Base-by-base conservation (phyloP, 2,113 vertebrate species). In the Cryptotis parvus region DNA sequence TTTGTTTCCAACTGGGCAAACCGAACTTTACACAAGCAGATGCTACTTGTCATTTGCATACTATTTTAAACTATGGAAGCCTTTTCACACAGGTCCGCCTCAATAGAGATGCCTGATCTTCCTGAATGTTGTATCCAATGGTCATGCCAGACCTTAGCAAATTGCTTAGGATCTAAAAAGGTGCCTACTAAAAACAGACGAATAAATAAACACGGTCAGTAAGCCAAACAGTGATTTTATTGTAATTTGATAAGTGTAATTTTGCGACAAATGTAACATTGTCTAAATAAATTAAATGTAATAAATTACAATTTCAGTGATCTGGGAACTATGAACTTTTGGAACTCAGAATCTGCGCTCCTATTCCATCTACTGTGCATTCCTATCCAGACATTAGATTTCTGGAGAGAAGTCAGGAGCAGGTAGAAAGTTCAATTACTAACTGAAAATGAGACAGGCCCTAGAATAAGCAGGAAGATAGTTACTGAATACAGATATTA, bases 151-250 rank as follows among this genome's bases (percentile, higher is more conserved):
- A 31, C 7, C 31, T 83, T 58, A 39, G 63, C 43, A 16, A 79
- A 68, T 58, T 31, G n/a, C 24, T 41, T 63, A 43, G 33, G 27
- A 79, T 27, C 81, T 66, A 37, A 61, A n/a, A 24, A 29, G 5
- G 11, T 77, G 6, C 18, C 39, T 68, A 79, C 27, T 33, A 89
- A 73, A 85, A 89, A 83, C 4, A 29, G 49, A 66, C 16, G 27
- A 75, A 86, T 70, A 87, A 86, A 1, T 35, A 52, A 65, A 29
- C 29, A 29, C 31, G n/a, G n/a, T 68, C 52, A 81, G 69, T 52
- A 90, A 76, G 69, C 68, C 52, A 82, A 84, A 52, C 37, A 69
- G 41, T 43, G 68, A 83, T 79, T 92, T 87, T 63, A 89, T 87
- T 24, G 16, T 35, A 55, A 68, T 49, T 2, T 88, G 6, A 69